Percentiles rank a stretch among this genome's conserved stretches.
These are phyloP conservation scores for Heterotis niloticus DNA, from an alignment of 2,113 vertebrate species.

Conservation along the genomic window DNA sequence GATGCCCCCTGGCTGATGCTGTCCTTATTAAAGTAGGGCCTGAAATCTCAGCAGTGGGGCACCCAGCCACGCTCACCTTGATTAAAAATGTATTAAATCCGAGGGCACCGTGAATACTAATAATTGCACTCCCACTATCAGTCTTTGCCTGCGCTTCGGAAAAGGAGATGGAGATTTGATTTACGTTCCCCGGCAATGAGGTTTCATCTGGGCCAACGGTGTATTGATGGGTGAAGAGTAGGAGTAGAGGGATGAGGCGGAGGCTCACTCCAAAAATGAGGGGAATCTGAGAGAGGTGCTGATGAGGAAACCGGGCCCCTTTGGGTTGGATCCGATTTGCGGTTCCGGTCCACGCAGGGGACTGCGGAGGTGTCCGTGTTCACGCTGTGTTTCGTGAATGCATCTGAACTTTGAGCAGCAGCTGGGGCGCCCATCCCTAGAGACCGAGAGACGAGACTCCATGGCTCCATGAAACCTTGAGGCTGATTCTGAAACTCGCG, in stretches of 20 bases:
- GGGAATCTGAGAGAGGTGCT: neutral
- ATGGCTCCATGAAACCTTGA: neutral
- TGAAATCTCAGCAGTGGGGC: constrained; percentile 58
- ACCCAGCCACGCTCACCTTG: constrained; percentile 58
- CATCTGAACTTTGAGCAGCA: constrained; percentile 67
- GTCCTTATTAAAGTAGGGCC: constrained; percentile 57
- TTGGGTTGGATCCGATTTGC: neutral
- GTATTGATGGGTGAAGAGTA: neutral
- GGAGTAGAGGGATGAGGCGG: neutral
- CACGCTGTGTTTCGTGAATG: constrained; percentile 69
- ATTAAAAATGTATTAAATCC: constrained; percentile 69
- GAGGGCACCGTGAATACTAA: constrained; percentile 63
- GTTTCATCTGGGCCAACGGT: constrained; percentile 26
- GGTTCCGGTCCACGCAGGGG: constrained; percentile 40
- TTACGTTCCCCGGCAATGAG: constrained; percentile 51
- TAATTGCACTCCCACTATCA: constrained; percentile 59
- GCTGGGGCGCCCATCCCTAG: constrained; percentile 59
- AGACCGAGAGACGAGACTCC: constrained; percentile 43
- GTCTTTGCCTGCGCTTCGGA: constrained; percentile 62
- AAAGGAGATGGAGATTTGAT: constrained; percentile 65
- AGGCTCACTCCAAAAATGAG: neutral
- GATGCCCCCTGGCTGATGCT: constrained; percentile 43
- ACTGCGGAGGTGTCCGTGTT: constrained; percentile 58
- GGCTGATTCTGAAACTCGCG: neutral
- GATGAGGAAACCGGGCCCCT: constrained; percentile 36